Evolutionary conservation across 2,113 vertebrate genomes (phyloP).

Genomic region (Agapornis roseicollis): DNA sequence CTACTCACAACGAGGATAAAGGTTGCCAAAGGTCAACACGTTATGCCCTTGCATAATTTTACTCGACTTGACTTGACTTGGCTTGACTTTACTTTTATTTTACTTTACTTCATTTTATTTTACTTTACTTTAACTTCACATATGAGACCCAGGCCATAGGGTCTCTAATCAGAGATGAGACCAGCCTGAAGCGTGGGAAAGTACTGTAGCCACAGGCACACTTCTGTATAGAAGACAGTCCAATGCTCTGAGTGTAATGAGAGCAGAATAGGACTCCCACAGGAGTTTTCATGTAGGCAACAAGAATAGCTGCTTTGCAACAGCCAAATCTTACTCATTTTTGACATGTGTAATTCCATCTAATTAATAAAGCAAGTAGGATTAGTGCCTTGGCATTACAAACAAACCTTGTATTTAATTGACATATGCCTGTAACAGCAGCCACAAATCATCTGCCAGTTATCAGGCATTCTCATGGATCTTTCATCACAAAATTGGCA

Average conservation of each 20-base stretch:
- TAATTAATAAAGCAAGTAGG: background rate
- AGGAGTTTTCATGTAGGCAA: background rate
- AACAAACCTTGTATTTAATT: background rate
- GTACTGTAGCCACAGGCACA: background rate
- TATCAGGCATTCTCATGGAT: background rate
- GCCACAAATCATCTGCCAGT: background rate
- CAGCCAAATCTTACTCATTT: background rate
- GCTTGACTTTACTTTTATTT: too few species aligned
- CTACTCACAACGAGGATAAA: background rate
- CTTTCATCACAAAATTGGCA: background rate
- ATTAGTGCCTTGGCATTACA: background rate
- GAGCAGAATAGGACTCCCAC: background rate
- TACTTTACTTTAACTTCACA: background rate
- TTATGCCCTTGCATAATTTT: background rate
- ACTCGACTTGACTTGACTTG: background rate
- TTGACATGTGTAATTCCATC: background rate
- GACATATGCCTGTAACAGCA: background rate
- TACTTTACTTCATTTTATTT: background rate
- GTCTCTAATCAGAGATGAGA: background rate
- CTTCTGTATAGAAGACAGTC: background rate
- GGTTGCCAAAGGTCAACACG: background rate
- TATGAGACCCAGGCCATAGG: accelerated
- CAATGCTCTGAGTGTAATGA: background rate
- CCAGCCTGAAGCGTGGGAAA: background rate
- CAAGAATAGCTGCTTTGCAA: background rate